Conservation (phyloP, 1,140 invertebrate genomes). For the Apis cerana region DNA sequence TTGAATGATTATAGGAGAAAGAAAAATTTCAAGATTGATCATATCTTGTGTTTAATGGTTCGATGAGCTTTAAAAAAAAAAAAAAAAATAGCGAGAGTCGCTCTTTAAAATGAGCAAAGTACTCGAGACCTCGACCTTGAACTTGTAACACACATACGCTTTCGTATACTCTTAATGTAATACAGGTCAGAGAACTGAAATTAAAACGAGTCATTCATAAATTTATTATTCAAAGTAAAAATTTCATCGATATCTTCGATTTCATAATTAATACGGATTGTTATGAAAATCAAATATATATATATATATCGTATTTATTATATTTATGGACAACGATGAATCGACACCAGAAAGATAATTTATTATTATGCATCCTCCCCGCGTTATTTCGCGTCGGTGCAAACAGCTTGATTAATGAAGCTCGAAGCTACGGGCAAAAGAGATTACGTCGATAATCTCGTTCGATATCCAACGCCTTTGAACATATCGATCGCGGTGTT, state of each 20-base stretch:
- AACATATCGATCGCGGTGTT: constrained; percentile 11
- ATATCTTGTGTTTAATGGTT: no score
- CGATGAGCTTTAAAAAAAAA: not conserved
- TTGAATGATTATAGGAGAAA: no score
- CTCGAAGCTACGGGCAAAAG: constrained; percentile 2
- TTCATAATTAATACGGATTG: not conserved
- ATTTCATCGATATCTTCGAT: not conserved
- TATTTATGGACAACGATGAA: not conserved
- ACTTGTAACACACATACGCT: not conserved
- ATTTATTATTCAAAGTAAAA: not conserved
- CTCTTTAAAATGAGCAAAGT: not conserved
- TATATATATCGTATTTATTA: not conserved
- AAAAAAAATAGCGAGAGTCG: not conserved
- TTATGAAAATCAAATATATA: not conserved
- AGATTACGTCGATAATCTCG: constrained; percentile 22
- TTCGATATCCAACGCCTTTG: constrained; percentile 13
- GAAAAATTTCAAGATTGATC: no score
- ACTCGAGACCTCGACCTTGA: not conserved
- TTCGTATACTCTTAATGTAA: not conserved
- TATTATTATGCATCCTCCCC: not conserved
- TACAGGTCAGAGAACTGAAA: not conserved
- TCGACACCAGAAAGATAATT: not conserved
- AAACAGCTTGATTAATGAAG: constrained; percentile 42
- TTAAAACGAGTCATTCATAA: not conserved
- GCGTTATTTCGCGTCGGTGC: not conserved